A percentile compares a stretch with the other conserved stretches of the same genome.
Evolutionary conservation across 2,113 vertebrate species (phyloP).

Genomic region (Hyla sarda): DNA sequence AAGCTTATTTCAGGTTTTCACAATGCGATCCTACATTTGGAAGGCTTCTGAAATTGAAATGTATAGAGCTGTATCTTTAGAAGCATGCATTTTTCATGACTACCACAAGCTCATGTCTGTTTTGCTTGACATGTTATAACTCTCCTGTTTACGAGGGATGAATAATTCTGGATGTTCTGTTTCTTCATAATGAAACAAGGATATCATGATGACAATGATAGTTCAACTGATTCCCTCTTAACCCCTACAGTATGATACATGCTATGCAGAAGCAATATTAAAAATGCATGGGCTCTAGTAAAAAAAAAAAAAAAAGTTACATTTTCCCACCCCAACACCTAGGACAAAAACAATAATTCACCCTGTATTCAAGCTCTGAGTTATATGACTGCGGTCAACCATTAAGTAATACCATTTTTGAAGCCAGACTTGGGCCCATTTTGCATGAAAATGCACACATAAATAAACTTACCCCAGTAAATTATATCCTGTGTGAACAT

Average conservation of each 20-base stretch:
- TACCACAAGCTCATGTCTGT: slow-evolving; percentile 47
- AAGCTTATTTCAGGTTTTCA: slow-evolving; percentile 34
- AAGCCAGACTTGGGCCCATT: too few species aligned
- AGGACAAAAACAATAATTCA: too few species aligned
- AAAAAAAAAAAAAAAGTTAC: too few species aligned
- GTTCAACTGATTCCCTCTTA: slow-evolving; percentile 36
- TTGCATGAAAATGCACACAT: too few species aligned
- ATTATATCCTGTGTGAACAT: too few species aligned
- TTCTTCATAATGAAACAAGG: slow-evolving; percentile 49
- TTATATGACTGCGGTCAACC: too few species aligned
- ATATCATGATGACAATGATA: slow-evolving; percentile 48
- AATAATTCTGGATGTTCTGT: slow-evolving; percentile 46
- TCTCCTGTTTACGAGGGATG: slow-evolving; percentile 56
- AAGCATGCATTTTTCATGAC: slow-evolving; percentile 53
- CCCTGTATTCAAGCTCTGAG: too few species aligned
- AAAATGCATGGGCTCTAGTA: too few species aligned
- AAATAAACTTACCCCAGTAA: too few species aligned
- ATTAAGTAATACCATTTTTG: too few species aligned
- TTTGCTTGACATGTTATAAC: slow-evolving; percentile 54
- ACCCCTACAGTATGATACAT: not conserved
- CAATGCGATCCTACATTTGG: slow-evolving; percentile 5
- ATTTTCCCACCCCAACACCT: too few species aligned
- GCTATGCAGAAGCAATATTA: not conserved
- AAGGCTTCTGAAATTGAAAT: slow-evolving; percentile 31
- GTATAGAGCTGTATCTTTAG: slow-evolving; percentile 28